Base-by-base conservation (phyloP, 2,888 invertebrate genomes). In the Incurvaria masculella region DNA sequence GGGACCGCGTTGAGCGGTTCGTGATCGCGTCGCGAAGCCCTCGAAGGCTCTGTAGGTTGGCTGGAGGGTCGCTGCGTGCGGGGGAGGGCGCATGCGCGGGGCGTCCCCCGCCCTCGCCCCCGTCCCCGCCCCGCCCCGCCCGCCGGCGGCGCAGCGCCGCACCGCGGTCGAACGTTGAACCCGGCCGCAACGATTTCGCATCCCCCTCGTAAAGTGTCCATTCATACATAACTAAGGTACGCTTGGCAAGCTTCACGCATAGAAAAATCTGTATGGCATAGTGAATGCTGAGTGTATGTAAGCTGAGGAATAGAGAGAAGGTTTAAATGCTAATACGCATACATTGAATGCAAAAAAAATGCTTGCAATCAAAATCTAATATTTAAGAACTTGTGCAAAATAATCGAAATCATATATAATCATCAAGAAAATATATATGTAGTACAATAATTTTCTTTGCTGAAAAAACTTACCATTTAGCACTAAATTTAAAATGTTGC, bases 161-260 rank as follows among this genome's bases (percentile, higher is more conserved):
- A 33, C 21, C 8, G 46, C 55, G 54, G 56, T 39, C 62, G 71
- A 67, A 62, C 68, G 62, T 70, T 70, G 69, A 72, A 70, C 69
- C 47, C 65, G 62, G 56, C 60, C 61, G 49, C 53, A 59, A 65
- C 68, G 62, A 69, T 68, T 47, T 70, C 66, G 62, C 64, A 63
- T 65, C 66, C 65, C 64, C 65, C 69, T 33, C 70, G 69, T 66
- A 71, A 70, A 72, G 69, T 69, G 70, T 71, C 68, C 70, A 70
- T 73, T 67, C 69, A 72, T 72, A 33, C 33, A 33, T 33, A 33
- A 33, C 33, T 33, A 33, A 33, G 33, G 10, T 23, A 23, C 23
- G 33, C 33, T 33, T 33, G 33, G 33, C 33, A 33, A 33, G 11
- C 33, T 33, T 33, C 33, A 33, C 6, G 33, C 33, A 33, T 33